Base-by-base conservation (phyloP, 2,113 vertebrate species). In the Misgurnus anguillicaudatus region DNA sequence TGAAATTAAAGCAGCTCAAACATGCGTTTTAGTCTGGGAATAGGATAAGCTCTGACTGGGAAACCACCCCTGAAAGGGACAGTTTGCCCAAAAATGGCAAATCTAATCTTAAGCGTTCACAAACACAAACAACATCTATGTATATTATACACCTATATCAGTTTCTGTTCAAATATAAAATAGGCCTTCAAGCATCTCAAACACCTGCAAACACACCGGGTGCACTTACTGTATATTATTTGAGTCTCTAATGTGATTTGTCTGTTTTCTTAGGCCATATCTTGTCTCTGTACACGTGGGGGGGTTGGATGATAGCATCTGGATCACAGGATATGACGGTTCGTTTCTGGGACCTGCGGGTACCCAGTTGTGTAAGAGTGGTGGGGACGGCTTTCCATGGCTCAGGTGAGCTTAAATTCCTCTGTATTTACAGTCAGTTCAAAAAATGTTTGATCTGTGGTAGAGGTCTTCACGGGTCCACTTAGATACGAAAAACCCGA, bases 231-330 rank as follows among this genome's bases (percentile, higher is more conserved):
- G 24, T 31, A 31, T 31, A 31, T 2, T 31, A n/a, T 63, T 11
- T 31, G 45, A 0, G 6, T 48, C 24, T 9, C 36, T 2, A 31
- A 16, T 71, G 0, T 48, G 42, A 19, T 74, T 0, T 14, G 11
- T 24, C 2, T 53, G 41, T 80, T 61, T 66, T 57, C 47, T 14
- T 80, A 99, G 98, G 98, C 82, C 98, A 99, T 87, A 98, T 99
- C 87, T 91, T 99, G 91, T 96, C 97, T 90, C 94, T 99, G 89
- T 99, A 98, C 69, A 98, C 98, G 0, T 99, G 97, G 97, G 96
- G 96, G 3, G 97, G 98, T 77, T 99, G 98, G 97, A 98, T 99
- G 97, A 99, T 99, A 66, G 97, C 97, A 5, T 98, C 97, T 2
- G 97, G 97, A 75, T 98, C 97, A 36, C 97, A 98, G 87, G 98